A percentile compares a stretch with the other conserved stretches of the same genome.
Conservation (phyloP, 2,888 invertebrate genomes). For the Cryptocheilus praepositus region DNA sequence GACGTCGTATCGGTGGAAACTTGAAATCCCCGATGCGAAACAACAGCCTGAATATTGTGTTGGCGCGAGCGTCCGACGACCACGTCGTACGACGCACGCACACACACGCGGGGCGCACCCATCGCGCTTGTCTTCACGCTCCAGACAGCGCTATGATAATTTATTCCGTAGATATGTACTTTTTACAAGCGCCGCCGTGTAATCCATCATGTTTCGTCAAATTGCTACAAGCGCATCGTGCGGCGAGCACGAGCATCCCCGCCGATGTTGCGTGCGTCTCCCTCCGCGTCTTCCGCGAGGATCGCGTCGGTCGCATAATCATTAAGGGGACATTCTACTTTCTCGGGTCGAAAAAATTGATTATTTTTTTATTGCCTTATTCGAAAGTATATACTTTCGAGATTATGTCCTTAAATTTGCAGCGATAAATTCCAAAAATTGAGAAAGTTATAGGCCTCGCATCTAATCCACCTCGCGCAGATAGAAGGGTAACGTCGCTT, state of each 20-base stretch:
- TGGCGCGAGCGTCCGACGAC: no score
- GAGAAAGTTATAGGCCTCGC: no score
- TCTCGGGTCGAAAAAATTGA: no score
- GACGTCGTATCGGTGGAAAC: background rate
- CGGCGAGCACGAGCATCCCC: background rate
- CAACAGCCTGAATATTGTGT: no score
- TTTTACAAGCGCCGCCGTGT: conserved; percentile 57
- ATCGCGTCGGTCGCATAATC: background rate
- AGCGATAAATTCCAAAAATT: no score
- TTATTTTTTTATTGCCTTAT: no score
- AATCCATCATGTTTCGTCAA: conserved; percentile 68
- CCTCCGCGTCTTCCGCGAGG: background rate
- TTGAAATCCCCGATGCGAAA: no score
- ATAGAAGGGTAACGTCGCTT: no score
- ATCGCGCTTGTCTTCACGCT: conserved; percentile 3
- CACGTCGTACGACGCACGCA: background rate
- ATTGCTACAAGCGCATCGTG: conserved; percentile 57
- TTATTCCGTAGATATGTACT: conserved; percentile 61
- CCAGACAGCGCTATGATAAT: conserved; percentile 63
- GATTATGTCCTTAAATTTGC: no score
- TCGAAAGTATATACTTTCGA: no score
- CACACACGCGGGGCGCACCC: background rate
- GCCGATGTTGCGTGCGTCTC: background rate
- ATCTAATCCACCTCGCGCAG: no score
- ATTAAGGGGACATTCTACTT: no score